phyloP scores from a whole-genome alignment of 1,140 invertebrate genomes.

The Tetramorium alpestre region DNA sequence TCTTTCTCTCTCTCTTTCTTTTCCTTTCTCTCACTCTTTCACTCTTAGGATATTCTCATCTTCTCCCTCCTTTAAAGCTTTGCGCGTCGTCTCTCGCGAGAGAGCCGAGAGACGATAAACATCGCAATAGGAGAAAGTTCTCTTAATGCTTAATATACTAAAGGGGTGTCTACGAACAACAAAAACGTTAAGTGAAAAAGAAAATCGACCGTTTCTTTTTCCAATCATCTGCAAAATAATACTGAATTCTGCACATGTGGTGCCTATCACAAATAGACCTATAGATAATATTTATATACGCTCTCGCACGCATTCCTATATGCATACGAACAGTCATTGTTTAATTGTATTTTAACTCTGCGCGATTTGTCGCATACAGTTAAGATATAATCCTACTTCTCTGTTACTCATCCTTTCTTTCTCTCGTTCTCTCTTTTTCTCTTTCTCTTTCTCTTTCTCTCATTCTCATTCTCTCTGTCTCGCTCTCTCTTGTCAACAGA shows the following conservation, averaged over 20 bases:
- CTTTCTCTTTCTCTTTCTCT: background rate
- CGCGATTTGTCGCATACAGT: conserved; percentile 38
- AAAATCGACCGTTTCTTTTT: conserved; percentile 70
- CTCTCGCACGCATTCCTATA: conserved; percentile 70
- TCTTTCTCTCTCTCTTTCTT: conserved; percentile 59
- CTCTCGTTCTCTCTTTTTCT: background rate
- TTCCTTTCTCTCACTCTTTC: conserved; percentile 65
- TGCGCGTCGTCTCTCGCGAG: conserved; percentile 15
- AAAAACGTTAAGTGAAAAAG: conserved; percentile 61
- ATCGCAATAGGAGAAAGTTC: conserved; percentile 45
- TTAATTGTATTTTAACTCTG: conserved; percentile 27
- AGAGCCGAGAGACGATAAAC: conserved; percentile 45
- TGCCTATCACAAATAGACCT: conserved; percentile 85
- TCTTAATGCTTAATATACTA: conserved; percentile 37
- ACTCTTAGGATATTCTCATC: conserved; percentile 24
- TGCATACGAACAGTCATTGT: conserved; percentile 67
- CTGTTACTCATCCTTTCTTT: background rate
- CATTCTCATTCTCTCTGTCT: background rate
- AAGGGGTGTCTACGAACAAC: conserved; percentile 68
- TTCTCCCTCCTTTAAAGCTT: conserved; percentile 16
- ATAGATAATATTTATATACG: conserved; percentile 76
- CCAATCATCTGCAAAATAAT: conserved; percentile 84
- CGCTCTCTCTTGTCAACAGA: conserved; percentile 72
- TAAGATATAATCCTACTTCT: conserved; percentile 29
- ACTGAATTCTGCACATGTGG: conserved; percentile 85